Evolutionary conservation across 2,888 invertebrate genomes (phyloP).

Genomic region (Standfussiana lucernea): DNA sequence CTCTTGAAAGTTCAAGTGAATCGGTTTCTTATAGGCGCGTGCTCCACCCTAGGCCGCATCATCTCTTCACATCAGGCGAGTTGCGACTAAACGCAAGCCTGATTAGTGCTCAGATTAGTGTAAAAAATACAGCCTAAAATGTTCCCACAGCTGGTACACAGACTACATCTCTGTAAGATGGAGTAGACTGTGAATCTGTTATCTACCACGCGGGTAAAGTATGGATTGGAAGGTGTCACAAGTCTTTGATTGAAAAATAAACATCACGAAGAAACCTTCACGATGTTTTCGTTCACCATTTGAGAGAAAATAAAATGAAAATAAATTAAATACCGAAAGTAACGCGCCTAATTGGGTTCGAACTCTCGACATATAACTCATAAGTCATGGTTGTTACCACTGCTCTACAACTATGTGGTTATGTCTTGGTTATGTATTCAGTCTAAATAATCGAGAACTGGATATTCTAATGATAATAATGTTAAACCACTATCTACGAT

Average conservation of each 20-base stretch:
- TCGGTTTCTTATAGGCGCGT: not conserved
- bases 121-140: not conserved
- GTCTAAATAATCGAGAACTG: not conserved
- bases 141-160: not conserved
- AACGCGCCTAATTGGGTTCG: not conserved
- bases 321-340: not conserved
- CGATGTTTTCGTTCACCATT: not conserved
- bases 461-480: not conserved
- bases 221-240: too few species aligned
- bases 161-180: not conserved
- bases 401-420: not conserved
- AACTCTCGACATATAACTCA: not conserved
- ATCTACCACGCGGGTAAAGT: too few species aligned
- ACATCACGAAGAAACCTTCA: too few species aligned
- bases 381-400: too few species aligned
- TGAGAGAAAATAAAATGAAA: too few species aligned
- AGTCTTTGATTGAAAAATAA: too few species aligned
- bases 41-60: not conserved
- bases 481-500: not conserved
- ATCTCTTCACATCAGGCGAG: not conserved
- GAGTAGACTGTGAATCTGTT: too few species aligned
- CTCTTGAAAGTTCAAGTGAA: not conserved
- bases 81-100: too few species aligned
- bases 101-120: too few species aligned
- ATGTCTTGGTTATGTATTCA: too few species aligned